A percentile compares a stretch with the other conserved stretches of the same genome.
Conservation (phyloP, 2,797 vertebrate genomes). For the Malacoctenus gilli region DNA sequence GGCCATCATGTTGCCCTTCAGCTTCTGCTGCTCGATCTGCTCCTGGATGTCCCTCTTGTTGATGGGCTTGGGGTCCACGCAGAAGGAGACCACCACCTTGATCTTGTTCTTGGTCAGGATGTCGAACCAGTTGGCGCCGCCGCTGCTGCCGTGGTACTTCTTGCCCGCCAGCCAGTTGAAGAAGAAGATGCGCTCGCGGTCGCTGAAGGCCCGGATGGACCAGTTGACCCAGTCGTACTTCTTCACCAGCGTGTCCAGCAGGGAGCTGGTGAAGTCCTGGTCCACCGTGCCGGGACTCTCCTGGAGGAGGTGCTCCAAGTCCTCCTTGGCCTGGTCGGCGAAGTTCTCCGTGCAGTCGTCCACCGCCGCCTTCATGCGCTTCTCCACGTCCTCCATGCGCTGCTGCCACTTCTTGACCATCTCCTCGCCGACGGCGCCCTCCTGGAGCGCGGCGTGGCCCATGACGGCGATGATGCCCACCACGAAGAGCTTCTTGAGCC, state of each 20-base stretch:
- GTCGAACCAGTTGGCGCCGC: conserved; percentile 79
- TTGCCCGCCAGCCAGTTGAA: conserved; percentile 85
- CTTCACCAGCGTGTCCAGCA: conserved; percentile 74
- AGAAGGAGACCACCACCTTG: conserved; percentile 82
- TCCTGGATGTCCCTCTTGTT: conserved; percentile 76
- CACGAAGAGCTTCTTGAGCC: conserved; percentile 83
- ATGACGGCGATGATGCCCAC: conserved; percentile 83
- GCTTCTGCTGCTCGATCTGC: conserved; percentile 76
- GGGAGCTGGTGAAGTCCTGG: conserved; percentile 64
- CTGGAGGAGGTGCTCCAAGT: conserved; percentile 72
- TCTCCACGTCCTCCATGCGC: conserved; percentile 82
- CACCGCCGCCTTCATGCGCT: conserved; percentile 82
- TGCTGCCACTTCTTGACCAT: conserved; percentile 82
- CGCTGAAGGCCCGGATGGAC: conserved; percentile 78
- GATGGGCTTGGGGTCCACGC: conserved; percentile 73
- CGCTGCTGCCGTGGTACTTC: conserved; percentile 79
- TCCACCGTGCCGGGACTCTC: conserved; percentile 59
- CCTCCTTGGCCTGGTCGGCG: conserved; percentile 77
- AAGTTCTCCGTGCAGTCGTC: conserved; percentile 83
- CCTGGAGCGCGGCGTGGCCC: conserved; percentile 79
- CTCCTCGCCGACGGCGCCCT: conserved; percentile 71
- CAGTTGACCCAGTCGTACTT: conserved; percentile 86
- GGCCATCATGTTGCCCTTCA: conserved; percentile 79
- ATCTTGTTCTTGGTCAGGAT: conserved; percentile 77
- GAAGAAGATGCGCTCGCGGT: conserved; percentile 77